Conservation (phyloP, 2,888 invertebrate species). For the Odiellus spinosus region DNA sequence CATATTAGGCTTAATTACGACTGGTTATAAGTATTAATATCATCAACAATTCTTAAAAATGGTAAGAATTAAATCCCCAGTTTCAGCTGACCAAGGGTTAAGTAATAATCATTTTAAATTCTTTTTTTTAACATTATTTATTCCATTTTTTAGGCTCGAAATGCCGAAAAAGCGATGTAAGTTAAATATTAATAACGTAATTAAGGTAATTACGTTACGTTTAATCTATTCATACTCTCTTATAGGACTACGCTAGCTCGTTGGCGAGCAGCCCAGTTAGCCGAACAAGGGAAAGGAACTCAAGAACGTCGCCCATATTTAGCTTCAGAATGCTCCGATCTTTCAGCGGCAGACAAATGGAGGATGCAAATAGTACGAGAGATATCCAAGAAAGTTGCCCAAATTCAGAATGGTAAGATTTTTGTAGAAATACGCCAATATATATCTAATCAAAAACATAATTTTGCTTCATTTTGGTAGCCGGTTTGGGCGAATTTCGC, state of each 20-base stretch:
- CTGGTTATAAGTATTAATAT: too few relatives aligned
- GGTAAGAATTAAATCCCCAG: too few relatives aligned
- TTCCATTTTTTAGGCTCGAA: conserved; percentile 50
- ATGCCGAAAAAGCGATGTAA: conserved; percentile 95
- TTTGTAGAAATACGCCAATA: too few relatives aligned
- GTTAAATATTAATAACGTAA: conserved; percentile 30
- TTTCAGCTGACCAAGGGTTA: too few relatives aligned
- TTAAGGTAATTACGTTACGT: conserved; percentile 1
- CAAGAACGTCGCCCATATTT: conserved; percentile 71
- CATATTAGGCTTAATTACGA: too few relatives aligned
- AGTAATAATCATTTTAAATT: too few relatives aligned
- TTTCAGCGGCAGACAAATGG: conserved; percentile 89
- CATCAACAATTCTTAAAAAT: too few relatives aligned
- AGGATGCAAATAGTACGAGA: conserved; percentile 91
- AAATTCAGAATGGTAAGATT: conserved; percentile 86
- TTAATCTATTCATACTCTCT: conserved; percentile 16
- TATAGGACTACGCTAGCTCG: conserved; percentile 89
- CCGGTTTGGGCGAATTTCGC: conserved; percentile 96
- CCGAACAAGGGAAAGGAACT: conserved; percentile 44
- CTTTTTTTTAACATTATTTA: too few relatives aligned
- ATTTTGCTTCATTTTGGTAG: conserved; percentile 31
- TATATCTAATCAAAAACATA: too few relatives aligned
- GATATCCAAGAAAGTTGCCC: conserved; percentile 93
- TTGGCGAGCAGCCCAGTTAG: conserved; percentile 92
- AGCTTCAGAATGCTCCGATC: conserved; percentile 83